Conservation (phyloP, 2,797 vertebrate species). For the Poecilia velifera region DNA sequence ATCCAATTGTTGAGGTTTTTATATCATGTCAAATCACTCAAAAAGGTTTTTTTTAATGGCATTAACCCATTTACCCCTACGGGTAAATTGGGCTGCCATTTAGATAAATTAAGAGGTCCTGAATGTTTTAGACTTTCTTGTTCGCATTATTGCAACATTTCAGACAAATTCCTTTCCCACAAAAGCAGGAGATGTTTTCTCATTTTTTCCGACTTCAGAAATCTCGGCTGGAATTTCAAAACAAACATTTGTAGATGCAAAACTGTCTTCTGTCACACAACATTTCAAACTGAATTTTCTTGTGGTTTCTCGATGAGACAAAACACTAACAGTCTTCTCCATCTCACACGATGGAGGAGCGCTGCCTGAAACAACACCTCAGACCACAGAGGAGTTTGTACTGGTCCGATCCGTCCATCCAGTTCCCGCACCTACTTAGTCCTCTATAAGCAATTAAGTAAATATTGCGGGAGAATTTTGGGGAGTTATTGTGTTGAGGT, state of each 20-base stretch:
- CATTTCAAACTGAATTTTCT: slow-evolving; percentile 5
- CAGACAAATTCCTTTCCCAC: not conserved
- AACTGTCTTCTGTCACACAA: not conserved
- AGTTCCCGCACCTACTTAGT: not conserved
- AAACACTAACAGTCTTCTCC: not conserved
- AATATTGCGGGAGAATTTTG: too few relatives aligned
- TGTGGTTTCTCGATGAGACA: not conserved
- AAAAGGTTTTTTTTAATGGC: not conserved
- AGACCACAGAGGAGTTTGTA: not conserved
- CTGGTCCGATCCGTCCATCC: not conserved
- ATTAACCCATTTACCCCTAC: not conserved
- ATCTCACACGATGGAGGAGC: not conserved
- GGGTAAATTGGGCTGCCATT: not conserved
- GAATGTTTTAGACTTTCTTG: slow-evolving; percentile 2
- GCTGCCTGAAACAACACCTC: not conserved
- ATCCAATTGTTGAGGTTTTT: not conserved
- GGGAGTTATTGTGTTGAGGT: too few relatives aligned
- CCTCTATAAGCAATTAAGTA: too few relatives aligned
- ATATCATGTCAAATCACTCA: not conserved
- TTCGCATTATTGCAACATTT: not conserved
- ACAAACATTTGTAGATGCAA: slow-evolving; percentile 15
- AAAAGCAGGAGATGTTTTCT: not conserved
- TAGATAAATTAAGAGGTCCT: not conserved
- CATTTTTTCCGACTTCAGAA: not conserved
- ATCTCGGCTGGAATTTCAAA: not conserved